Conservation (phyloP, 1,140 invertebrate species). For the Pentalonia nigronervosa region DNA sequence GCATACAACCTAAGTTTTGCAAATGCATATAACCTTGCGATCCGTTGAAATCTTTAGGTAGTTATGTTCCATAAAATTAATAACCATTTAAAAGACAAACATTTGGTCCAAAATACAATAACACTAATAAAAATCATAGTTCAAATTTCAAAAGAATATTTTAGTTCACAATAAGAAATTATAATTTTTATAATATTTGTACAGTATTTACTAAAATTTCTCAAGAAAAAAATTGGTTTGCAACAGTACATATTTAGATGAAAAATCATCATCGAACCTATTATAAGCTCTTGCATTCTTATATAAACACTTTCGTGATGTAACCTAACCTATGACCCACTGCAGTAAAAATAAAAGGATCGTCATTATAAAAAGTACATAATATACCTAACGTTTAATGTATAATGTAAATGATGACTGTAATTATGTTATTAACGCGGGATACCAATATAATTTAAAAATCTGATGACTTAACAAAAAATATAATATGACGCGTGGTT, state of each 20-base stretch:
- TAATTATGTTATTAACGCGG: slow-evolving; percentile 8
- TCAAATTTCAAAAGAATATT: neutral
- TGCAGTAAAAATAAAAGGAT: neutral
- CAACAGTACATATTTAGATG: neutral
- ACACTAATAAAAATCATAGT: neutral
- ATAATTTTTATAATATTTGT: neutral
- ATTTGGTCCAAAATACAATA: neutral
- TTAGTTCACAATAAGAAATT: neutral
- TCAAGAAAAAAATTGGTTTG: neutral
- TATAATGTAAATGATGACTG: neutral
- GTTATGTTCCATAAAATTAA: neutral
- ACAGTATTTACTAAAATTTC: neutral
- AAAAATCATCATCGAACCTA: neutral
- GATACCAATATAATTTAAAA: neutral
- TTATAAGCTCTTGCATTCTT: neutral
- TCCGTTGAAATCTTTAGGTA: neutral
- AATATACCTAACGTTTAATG: neutral
- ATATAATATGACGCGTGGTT: neutral
- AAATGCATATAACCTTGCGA: neutral
- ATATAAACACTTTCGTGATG: neutral
- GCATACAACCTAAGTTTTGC: neutral
- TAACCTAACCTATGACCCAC: neutral
- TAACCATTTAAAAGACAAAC: neutral
- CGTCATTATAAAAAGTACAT: neutral
- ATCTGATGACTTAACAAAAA: neutral